Conservation (phyloP, 2,797 vertebrate species). For the Setipinna tenuifilis region DNA sequence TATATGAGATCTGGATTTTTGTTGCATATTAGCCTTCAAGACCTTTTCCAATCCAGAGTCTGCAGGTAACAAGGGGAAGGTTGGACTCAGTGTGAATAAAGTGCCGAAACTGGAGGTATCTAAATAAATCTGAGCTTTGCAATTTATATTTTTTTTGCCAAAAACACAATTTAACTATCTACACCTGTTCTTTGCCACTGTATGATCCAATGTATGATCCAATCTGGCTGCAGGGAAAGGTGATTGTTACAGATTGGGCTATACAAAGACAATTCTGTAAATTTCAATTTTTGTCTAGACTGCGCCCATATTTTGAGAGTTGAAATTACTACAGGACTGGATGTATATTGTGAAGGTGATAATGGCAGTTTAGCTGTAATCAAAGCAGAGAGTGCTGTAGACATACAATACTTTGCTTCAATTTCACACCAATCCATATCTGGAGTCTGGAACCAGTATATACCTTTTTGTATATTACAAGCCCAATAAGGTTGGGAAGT, state of each 20-base stretch:
- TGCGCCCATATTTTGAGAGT: slow-evolving; percentile 11
- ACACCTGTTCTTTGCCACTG: slow-evolving; percentile 2
- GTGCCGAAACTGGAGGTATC: slow-evolving; percentile 9
- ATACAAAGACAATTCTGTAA: not conserved
- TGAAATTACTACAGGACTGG: slow-evolving; percentile 11
- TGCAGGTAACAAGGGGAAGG: not conserved
- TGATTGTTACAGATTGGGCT: no score
- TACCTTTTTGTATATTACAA: slow-evolving; percentile 24
- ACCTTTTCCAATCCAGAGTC: not conserved
- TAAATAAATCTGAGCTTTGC: not conserved
- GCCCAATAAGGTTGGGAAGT: slow-evolving; percentile 23
- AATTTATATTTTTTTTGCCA: not conserved
- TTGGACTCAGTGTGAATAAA: not conserved
- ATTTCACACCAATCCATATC: slow-evolving; percentile 1
- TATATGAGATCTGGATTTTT: not conserved
- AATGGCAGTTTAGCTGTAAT: not conserved
- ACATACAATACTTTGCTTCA: no score
- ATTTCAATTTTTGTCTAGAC: no score
- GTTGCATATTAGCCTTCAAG: not conserved
- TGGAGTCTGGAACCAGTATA: not conserved
- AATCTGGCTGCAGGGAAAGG: not conserved
- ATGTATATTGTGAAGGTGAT: not conserved
- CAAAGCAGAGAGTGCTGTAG: not conserved
- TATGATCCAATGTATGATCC: not conserved
- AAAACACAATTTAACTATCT: not conserved